A percentile compares a stretch with the other conserved stretches of the same genome.
These are phyloP conservation scores for Tenrec ecaudatus DNA, from an alignment of 2,113 vertebrate genomes.

Conservation along the genomic window DNA sequence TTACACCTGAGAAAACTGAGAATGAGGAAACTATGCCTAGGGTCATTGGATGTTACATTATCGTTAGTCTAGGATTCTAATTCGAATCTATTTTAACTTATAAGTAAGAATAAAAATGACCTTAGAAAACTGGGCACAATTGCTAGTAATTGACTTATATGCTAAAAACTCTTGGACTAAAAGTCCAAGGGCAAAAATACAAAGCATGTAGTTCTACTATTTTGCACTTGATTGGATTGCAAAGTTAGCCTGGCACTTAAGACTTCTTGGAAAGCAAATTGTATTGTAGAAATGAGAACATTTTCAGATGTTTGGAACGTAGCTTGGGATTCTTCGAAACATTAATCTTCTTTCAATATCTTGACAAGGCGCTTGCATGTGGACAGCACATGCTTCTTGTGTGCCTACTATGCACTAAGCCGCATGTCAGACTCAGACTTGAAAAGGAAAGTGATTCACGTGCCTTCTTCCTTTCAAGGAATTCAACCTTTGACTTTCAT, in stretches of 20 bases:
- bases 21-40: not conserved
- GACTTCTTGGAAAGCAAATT: no score
- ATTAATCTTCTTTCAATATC: slow-evolving; percentile 41
- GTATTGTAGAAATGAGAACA: slow-evolving; percentile 25
- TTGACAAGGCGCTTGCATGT: slow-evolving; percentile 57
- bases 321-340: slow-evolving; percentile 59
- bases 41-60: not conserved
- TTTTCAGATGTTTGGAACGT: slow-evolving; percentile 59
- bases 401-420: slow-evolving; percentile 53
- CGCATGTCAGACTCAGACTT: not conserved
- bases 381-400: slow-evolving; percentile 61
- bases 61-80: not conserved
- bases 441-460: slow-evolving; percentile 25
- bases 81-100: slow-evolving; percentile 11
- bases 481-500: slow-evolving; percentile 42
- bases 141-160: slow-evolving; percentile 17
- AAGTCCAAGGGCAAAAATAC: slow-evolving; percentile 33
- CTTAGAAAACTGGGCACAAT: slow-evolving; percentile 45
- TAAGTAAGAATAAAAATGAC: not conserved
- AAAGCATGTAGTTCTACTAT: not conserved
- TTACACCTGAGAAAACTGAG: slow-evolving; percentile 34
- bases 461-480: slow-evolving; percentile 59
- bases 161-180: slow-evolving; percentile 48
- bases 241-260: slow-evolving; percentile 1
- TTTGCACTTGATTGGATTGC: slow-evolving; percentile 38